A percentile compares a stretch with the other conserved stretches of the same genome.
These are phyloP conservation scores for Andricus grossulariae DNA, from an alignment of 1,140 invertebrate species.

Conservation along the genomic window DNA sequence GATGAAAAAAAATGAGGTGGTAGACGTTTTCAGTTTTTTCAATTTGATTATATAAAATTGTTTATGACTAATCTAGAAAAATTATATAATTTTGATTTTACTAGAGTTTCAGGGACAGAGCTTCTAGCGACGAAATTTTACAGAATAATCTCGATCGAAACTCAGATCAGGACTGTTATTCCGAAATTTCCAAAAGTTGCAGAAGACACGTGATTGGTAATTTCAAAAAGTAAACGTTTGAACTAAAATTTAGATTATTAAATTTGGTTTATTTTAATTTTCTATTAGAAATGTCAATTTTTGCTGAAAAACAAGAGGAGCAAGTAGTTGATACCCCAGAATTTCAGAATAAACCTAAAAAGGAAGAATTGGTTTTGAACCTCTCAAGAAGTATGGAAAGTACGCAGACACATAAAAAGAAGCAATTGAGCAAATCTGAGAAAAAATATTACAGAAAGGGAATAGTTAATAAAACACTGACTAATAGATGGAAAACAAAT, in stretches of 20 bases:
- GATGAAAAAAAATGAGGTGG: background rate
- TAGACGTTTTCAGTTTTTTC: background rate
- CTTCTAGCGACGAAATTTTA: background rate
- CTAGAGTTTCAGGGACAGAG: background rate
- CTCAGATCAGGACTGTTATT: background rate
- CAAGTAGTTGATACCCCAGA: background rate
- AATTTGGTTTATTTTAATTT: background rate
- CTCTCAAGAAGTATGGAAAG: background rate
- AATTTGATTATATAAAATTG: no score
- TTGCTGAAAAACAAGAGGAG: background rate
- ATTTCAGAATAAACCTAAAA: background rate
- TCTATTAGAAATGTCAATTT: background rate
- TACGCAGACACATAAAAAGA: constrained; percentile 8
- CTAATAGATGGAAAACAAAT: constrained; percentile 37
- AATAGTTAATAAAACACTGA: constrained; percentile 22
- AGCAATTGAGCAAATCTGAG: constrained; percentile 35
- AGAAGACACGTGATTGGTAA: background rate
- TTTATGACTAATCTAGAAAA: no score
- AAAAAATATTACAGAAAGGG: constrained; percentile 34
- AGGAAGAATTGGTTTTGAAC: background rate
- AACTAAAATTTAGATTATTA: background rate
- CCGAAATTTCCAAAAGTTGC: background rate
- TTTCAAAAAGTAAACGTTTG: background rate
- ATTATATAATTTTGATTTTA: background rate
- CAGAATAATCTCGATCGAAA: background rate